Evolutionary conservation across 1,140 invertebrate genomes (phyloP), one percentile per base, ranked within the genome.

Genomic region (Orchesella cincta): DNA sequence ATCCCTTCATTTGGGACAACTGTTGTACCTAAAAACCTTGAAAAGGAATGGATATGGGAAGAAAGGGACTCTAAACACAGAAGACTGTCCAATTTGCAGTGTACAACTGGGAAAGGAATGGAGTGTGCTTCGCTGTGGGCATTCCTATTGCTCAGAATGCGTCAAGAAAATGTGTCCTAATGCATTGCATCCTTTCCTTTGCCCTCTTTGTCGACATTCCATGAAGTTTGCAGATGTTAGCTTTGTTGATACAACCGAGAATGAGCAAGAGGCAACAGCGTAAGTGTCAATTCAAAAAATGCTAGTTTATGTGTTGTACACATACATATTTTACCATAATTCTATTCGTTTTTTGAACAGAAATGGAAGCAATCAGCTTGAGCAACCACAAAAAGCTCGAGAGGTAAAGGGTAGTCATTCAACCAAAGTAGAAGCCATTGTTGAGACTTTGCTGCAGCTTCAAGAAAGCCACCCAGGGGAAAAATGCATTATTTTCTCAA

Each of bases 401-500:
- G 57, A 79, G 62, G 81, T 86, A 1, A 83, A 85, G 75, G 91
- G 91, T 1, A 88, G 89, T 75, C 88, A 90, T 84, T 93, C 92
- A 0, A 91, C 90, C 1, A 94, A 94, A 88, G 88, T 94, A 5
- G 87, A 90, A 75, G 89, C 86, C n/a, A 87, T 94, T 57, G 86
- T 93, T 1, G 83, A 87, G 71, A 85, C 88, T 64, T 82, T 93
- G 35, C 71, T 91, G 0, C 84, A 88, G 52, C 88, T 94, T 5
- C 86, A 86, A 75, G 81, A 85, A 16, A 80, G 88, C 18, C 88
- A 91, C 73, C 86, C 88, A 1, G 83, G 85, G 64, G 89, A 90
- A 1, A 94, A 94, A 86, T 85, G 90, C 16, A 82, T 94, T 0
- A 87, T 94, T 12, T 94, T 94, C 84, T 93, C 92, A 0, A 88